Percentiles rank a stretch among this genome's conserved stretches.
These are phyloP conservation scores for Macheiramphus alcinus DNA, from an alignment of 2,113 vertebrate genomes.

Conservation along the genomic window DNA sequence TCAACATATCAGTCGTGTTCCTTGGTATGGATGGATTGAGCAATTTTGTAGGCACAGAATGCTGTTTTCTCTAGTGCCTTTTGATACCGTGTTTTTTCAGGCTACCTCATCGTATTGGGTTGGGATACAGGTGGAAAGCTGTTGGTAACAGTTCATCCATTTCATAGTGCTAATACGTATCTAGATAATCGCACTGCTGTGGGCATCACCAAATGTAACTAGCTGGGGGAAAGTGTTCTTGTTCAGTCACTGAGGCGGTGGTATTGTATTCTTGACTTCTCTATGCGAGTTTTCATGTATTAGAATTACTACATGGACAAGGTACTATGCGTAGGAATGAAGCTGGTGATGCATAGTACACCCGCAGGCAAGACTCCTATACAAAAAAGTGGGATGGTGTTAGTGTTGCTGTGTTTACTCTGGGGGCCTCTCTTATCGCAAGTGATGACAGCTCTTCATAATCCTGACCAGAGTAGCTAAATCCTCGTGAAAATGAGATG, in stretches of 20 bases:
- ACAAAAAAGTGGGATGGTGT: background rate
- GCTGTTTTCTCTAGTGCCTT: background rate
- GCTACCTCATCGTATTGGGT: background rate
- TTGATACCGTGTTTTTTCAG: background rate
- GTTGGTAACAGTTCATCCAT: background rate
- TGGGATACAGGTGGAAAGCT: background rate
- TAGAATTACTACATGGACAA: fast-evolving
- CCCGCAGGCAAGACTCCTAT: background rate
- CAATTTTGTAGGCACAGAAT: background rate
- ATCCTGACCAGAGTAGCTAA: background rate
- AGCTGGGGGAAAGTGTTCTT: background rate
- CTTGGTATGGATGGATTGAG: background rate
- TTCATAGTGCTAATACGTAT: background rate
- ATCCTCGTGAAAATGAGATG: background rate
- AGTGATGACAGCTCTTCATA: background rate
- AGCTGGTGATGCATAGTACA: background rate
- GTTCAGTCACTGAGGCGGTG: background rate
- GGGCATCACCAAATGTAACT: background rate
- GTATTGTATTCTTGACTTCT: background rate
- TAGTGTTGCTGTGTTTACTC: background rate
- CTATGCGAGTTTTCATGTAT: fast-evolving
- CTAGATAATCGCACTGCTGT: fast-evolving
- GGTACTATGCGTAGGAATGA: fast-evolving
- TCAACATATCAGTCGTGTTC: background rate
- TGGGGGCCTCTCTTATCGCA: background rate